Evolutionary conservation across 1,140 invertebrate species (phyloP), one percentile per base, ranked within the genome.

Genomic region (Lasioglossum albipes): DNA sequence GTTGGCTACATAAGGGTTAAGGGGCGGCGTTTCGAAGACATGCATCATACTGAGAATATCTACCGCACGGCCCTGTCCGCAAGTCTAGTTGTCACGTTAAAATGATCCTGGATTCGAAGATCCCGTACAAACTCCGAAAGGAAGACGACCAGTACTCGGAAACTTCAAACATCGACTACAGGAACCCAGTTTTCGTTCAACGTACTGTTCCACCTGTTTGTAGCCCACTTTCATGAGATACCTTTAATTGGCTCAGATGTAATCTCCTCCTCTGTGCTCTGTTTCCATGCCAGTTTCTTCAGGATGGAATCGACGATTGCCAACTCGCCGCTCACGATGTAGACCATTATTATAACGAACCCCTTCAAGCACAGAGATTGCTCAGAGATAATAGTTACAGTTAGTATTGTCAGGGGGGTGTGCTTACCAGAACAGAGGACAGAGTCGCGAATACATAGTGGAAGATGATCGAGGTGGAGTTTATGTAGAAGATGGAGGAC

Each of bases 401-500:
- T 12, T 49, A 13, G 13, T 45, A n/a, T 62, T 45, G 18, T 13
- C 5, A 49, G 27, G 13, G 62, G 62, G 31, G 12, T n/a, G 3
- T 36, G 93, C 94, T 94, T 91, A 95, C 95, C 92, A 95, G 87
- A 78, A 94, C 89, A 79, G 94, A 94, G 84, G 94, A 94, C 70
- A 94, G 91, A 71, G 94, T 93, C 77, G 94, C 94, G 79, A 95
- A 95, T 75, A 94, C 89, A 86, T 95, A 95, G 85, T 94, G 94
- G 88, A 93, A 94, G 82, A 94, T 92, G 81, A 94, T 91, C 81
- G 94, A 93, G 68, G 92, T 92, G 67, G 94, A 93, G 93, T 95
- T 95, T 85, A 95, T 94, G 88, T 95, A 95, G 84, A 95, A 93
- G 75, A 95, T 93, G 81, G 95, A 95, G 75, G 94, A 93, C 57